Evolutionary conservation across 35 echinoderm and acorn worm genomes (phyloP).

Genomic region (Amphiura filiformis): DNA sequence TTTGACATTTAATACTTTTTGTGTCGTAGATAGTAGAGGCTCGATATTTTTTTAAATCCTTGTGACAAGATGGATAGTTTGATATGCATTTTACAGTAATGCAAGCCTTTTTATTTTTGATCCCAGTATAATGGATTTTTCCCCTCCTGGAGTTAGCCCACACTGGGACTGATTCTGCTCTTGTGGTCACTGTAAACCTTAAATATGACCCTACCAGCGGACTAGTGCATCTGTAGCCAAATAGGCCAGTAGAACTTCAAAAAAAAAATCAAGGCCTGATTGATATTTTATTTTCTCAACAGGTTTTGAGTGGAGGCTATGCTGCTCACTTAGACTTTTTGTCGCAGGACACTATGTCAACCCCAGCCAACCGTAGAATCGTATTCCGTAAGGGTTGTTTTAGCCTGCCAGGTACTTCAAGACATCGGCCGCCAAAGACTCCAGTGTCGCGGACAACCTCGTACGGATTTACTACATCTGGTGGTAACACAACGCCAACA

Average conservation of each 20-base stretch:
- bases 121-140: neutral
- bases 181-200: neutral
- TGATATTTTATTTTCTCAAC: neutral
- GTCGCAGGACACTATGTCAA: slow-evolving; percentile 40
- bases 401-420: slow-evolving; percentile 70
- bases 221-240: neutral
- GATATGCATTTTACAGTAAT: too few relatives aligned
- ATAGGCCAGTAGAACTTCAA: neutral
- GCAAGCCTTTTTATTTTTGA: neutral
- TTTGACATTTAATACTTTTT: too few relatives aligned
- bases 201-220: neutral
- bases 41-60: too few relatives aligned
- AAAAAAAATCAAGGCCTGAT: neutral
- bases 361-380: slow-evolving; percentile 76
- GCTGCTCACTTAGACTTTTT: slow-evolving; percentile 80
- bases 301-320: slow-evolving; percentile 82
- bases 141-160: neutral
- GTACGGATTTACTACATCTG: slow-evolving; percentile 30
- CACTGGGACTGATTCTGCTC: neutral
- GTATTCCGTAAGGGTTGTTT: slow-evolving; percentile 86
- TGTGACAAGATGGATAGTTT: too few relatives aligned
- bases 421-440: slow-evolving; percentile 48
- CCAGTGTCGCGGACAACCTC: slow-evolving; percentile 73
- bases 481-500: slow-evolving; percentile 10
- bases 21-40: neutral